Evolutionary conservation across 2,113 vertebrate species (phyloP).

Genomic region (Serranochromis macrocephalus): DNA sequence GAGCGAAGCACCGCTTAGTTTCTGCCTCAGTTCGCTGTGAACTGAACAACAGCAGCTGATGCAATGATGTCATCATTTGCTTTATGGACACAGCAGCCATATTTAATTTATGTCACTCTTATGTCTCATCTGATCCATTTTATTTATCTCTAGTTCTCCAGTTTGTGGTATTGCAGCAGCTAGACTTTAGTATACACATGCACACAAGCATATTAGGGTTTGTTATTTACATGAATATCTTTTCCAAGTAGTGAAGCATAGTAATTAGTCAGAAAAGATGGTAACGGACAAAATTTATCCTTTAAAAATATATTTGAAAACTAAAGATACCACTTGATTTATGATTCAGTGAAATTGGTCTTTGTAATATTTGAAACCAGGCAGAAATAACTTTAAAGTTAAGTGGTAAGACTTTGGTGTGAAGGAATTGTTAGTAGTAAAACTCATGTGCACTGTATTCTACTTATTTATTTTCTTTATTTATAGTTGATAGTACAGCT

Average conservation of each 20-base stretch:
- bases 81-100: conserved; percentile 41
- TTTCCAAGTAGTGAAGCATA: neutral
- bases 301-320: neutral
- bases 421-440: neutral
- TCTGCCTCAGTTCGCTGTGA: conserved; percentile 12
- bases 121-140: conserved; percentile 25
- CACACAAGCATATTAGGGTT: neutral
- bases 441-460: neutral
- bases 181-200: neutral
- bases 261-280: neutral
- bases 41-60: conserved; percentile 19
- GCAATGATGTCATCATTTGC: conserved; percentile 39
- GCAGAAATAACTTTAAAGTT: neutral
- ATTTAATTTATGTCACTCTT: conserved; percentile 43
- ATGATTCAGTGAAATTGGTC: neutral
- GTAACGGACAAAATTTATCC: neutral
- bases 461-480: neutral
- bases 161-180: conserved; percentile 8
- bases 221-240: neutral
- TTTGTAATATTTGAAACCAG: neutral
- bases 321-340: neutral
- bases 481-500: neutral
- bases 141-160: conserved; percentile 2
- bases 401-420: neutral
- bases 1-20: neutral